phyloP scores from a whole-genome alignment of 2,113 vertebrate genomes.

The Kryptolebias marmoratus region DNA sequence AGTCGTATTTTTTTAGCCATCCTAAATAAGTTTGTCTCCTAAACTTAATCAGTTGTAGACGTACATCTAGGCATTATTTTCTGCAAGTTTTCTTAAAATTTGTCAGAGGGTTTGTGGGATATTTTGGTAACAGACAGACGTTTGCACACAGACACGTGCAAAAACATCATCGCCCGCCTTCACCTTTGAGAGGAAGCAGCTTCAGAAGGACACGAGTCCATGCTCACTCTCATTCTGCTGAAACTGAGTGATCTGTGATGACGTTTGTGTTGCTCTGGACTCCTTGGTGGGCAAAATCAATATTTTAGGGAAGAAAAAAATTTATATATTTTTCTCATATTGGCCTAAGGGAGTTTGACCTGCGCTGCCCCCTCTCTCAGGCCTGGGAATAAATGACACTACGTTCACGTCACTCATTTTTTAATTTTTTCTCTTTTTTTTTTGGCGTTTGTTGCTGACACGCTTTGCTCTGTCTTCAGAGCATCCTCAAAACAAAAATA shows the following conservation, averaged over 20 bases:
- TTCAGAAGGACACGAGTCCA: background rate
- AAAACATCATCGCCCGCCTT: too few relatives aligned
- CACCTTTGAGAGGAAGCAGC: too few relatives aligned
- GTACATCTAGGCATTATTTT: too few relatives aligned
- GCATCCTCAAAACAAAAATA: background rate
- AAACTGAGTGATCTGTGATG: background rate
- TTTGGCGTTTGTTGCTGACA: conserved; percentile 9
- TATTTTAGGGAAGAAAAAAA: conserved; percentile 6
- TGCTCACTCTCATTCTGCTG: background rate
- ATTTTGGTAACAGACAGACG: too few relatives aligned
- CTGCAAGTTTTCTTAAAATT: too few relatives aligned
- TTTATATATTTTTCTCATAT: conserved; percentile 9
- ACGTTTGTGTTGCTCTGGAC: background rate
- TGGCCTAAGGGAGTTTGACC: conserved; percentile 15
- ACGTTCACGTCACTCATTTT: background rate
- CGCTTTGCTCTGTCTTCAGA: conserved; percentile 5
- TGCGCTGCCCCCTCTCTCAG: conserved; percentile 1
- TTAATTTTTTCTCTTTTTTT: background rate
- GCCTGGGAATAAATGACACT: background rate
- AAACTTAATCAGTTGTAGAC: too few relatives aligned
- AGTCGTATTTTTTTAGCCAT: too few relatives aligned
- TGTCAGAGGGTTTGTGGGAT: too few relatives aligned
- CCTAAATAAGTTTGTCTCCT: too few relatives aligned
- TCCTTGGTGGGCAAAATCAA: background rate
- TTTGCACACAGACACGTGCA: too few relatives aligned